Percentiles rank a stretch among this genome's conserved stretches.
phyloP scores from a whole-genome alignment of 2,113 vertebrate species.

The Lepisosteus oculatus region DNA sequence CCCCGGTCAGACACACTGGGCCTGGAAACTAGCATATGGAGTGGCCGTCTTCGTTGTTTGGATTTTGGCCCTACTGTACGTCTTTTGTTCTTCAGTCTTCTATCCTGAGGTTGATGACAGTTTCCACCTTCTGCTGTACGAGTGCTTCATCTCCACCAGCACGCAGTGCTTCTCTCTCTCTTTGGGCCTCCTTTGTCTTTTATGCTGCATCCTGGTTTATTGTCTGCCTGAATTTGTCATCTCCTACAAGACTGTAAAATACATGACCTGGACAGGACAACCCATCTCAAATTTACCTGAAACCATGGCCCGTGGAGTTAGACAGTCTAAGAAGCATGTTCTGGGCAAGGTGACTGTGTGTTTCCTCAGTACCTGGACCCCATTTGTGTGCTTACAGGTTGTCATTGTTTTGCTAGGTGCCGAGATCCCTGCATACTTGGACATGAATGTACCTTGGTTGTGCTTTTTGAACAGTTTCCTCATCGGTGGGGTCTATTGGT shows the following conservation, averaged over 20 bases:
- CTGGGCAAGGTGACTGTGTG: conserved; percentile 51
- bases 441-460: conserved; percentile 79
- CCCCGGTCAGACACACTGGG: conserved; percentile 16
- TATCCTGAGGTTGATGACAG: conserved; percentile 37
- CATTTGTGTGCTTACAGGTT: conserved; percentile 64
- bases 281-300: background rate
- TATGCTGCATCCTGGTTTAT: conserved; percentile 38
- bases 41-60: conserved; percentile 53
- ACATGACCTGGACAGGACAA: background rate
- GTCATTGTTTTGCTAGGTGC: conserved; percentile 50
- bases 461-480: conserved; percentile 83
- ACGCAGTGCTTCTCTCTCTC: conserved; percentile 60
- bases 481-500: conserved; percentile 63
- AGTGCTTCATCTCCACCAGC: conserved; percentile 60
- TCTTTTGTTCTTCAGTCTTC: conserved; percentile 50
- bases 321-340: conserved; percentile 40
- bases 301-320: conserved; percentile 4
- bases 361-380: conserved; percentile 74
- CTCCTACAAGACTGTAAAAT: background rate
- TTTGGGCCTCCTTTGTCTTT: conserved; percentile 44
- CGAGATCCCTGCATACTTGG: conserved; percentile 72
- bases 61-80: conserved; percentile 47
- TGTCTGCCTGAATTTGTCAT: conserved; percentile 38
- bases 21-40: conserved; percentile 42
- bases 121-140: conserved; percentile 13